Conservation (phyloP, 2,113 vertebrate genomes). For the Struthidea cinerea region DNA sequence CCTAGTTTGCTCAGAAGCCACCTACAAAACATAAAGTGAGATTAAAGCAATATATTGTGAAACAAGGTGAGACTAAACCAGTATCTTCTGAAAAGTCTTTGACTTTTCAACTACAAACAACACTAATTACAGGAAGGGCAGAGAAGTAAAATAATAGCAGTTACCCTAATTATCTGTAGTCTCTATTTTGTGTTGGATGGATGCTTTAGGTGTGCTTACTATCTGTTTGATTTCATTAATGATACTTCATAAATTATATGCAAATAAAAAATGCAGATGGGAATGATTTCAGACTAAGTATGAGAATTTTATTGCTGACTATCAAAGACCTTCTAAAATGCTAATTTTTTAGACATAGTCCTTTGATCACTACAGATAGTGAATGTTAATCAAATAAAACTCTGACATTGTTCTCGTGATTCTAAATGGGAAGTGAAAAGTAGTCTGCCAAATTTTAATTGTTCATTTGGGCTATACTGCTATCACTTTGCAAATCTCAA, state of each 20-base stretch:
- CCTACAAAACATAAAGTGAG: background rate
- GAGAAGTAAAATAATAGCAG: constrained; percentile 49
- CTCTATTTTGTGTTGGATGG: constrained; percentile 13
- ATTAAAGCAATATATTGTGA: background rate
- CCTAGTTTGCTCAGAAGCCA: background rate
- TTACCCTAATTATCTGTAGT: constrained; percentile 29
- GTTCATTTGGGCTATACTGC: background rate
- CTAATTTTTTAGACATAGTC: constrained; percentile 27
- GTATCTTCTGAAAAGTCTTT: background rate
- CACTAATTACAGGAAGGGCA: constrained; percentile 26
- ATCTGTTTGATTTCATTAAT: constrained; percentile 44
- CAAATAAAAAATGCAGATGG: constrained; percentile 25
- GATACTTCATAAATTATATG: constrained; percentile 28
- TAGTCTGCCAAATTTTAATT: constrained; percentile 33
- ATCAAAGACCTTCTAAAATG: constrained; percentile 38
- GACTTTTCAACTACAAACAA: background rate
- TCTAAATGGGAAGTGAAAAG: background rate
- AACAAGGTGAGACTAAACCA: background rate
- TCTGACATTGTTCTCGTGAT: background rate
- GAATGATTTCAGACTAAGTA: background rate
- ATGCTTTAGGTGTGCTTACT: constrained; percentile 43
- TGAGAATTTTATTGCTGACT: constrained; percentile 31
- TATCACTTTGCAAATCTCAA: constrained; percentile 34
- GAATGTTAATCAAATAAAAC: constrained; percentile 46
- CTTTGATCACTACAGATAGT: constrained; percentile 32